phyloP scores from a whole-genome alignment of 1,140 invertebrate species.

The Drosophila setifemur region DNA sequence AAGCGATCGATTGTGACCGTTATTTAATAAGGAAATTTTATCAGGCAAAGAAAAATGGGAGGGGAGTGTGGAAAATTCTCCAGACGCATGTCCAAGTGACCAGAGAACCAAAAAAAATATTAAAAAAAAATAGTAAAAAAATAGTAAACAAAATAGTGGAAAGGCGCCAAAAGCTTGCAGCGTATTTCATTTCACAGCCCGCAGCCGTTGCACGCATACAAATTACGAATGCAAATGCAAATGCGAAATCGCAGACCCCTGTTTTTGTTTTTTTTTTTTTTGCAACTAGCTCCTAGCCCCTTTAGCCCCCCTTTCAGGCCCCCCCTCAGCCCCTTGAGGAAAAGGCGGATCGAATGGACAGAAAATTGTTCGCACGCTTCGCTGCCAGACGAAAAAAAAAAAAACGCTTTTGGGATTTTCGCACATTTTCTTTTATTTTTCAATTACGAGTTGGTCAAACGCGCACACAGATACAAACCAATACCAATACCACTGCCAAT shows the following conservation, averaged over 20 bases:
- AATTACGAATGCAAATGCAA: conserved; percentile 66
- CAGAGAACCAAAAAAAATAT: too few species aligned
- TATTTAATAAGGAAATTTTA: conserved; percentile 75
- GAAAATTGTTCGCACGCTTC: conserved; percentile 77
- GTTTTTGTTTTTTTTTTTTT: conserved; percentile 4
- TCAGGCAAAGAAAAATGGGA: background rate
- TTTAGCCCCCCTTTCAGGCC: background rate
- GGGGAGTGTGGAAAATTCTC: conserved; percentile 32
- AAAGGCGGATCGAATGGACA: conserved; percentile 59
- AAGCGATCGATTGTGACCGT: conserved; percentile 57
- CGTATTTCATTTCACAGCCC: conserved; percentile 48
- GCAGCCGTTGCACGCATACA: conserved; percentile 60
- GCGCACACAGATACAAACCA: conserved; percentile 19
- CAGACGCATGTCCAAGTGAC: too few species aligned
- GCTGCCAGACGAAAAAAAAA: conserved; percentile 29
- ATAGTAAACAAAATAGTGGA: too few species aligned
- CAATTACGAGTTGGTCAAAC: conserved; percentile 64
- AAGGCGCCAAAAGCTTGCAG: conserved; percentile 69
- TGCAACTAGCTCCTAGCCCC: background rate
- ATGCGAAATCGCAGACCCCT: conserved; percentile 38
- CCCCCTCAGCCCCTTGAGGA: conserved; percentile 3
- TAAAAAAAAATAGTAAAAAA: too few species aligned
- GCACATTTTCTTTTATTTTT: conserved; percentile 77
- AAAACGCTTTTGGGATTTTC: conserved; percentile 67
- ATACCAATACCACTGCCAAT: background rate